Evolutionary conservation across 2,888 invertebrate genomes (phyloP), one percentile per base, ranked within the genome.

Genomic region (Pegoplata infirma): DNA sequence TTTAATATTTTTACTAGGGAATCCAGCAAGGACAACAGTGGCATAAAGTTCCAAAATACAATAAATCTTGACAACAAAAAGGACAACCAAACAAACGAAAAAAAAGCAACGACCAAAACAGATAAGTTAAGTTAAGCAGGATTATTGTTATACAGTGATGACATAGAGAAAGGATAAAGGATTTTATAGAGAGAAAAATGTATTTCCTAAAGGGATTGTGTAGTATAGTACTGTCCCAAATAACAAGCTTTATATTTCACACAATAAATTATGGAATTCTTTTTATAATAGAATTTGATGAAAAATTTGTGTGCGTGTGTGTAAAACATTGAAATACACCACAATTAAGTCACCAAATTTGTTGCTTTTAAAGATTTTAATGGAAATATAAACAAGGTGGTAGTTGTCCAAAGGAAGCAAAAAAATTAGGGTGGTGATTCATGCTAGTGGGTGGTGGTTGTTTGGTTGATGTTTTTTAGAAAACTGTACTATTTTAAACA

Each of bases 181-280:
- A n/a, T n/a, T n/a, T n/a, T n/a, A n/a, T n/a, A n/a, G n/a, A n/a
- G n/a, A n/a, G n/a, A 40, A n/a, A n/a, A 40, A 40, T 17, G 14
- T 58, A 58, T 58, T 12, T 25, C 36, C 58, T 46, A 25, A 46
- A 28, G 16, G 53, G 14, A 56, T 19, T n/a, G n/a, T n/a, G n/a
- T n/a, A 36, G 32, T 12, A 44, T 58, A 58, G 17, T 44, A 55
- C n/a, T n/a, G n/a, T n/a, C 32, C 21, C 10, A 23, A 8, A 47
- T 44, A 63, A 55, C 28, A 63, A 63, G 64, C 63, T 64, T 56
- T 32, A 63, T 21, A 32, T 44, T 55, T 63, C 63, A 61, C 55
- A 71, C 63, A 71, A 71, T 71, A 53, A 71, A 55, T 61, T 53
- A 53, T 46, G 44, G 36, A 64, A 53, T 40, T 53, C n/a, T n/a